Conservation (phyloP, 2,113 vertebrate genomes). For the Chionodraco myersi region DNA sequence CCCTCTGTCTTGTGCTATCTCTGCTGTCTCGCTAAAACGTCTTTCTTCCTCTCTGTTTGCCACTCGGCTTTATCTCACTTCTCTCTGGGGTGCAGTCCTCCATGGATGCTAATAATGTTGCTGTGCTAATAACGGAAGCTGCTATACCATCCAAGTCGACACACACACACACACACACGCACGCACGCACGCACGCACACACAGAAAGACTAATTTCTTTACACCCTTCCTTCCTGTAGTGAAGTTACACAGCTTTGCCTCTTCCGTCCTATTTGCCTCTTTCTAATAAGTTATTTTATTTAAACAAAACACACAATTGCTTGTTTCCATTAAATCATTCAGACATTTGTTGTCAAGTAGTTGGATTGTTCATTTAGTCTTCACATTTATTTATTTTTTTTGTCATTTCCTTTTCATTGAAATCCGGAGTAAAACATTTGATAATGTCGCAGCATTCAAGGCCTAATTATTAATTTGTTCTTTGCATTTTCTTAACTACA, state of each 20-base stretch:
- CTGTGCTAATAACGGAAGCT: constrained; percentile 74
- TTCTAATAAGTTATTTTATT: neutral
- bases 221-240: neutral
- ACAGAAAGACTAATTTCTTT: neutral
- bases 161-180: constrained; percentile 5
- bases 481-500: constrained; percentile 39
- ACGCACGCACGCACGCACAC: constrained; percentile 8
- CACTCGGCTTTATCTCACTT: constrained; percentile 40
- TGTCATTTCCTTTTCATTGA: neutral
- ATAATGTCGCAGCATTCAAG: neutral
- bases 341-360: neutral
- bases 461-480: constrained; percentile 16
- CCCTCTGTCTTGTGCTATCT: neutral
- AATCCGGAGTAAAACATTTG: neutral
- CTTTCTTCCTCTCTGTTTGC: constrained; percentile 16
- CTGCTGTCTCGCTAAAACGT: too few relatives aligned
- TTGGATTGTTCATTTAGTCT: neutral
- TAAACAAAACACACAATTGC: neutral
- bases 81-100: constrained; percentile 56
- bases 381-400: neutral
- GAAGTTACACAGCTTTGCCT: constrained; percentile 6
- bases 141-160: constrained; percentile 75
- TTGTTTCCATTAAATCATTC: neutral
- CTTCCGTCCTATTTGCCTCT: constrained; percentile 1
- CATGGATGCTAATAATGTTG: constrained; percentile 77